Evolutionary conservation across 2,888 invertebrate species (phyloP).

Genomic region (Cryptocephalus primarius): DNA sequence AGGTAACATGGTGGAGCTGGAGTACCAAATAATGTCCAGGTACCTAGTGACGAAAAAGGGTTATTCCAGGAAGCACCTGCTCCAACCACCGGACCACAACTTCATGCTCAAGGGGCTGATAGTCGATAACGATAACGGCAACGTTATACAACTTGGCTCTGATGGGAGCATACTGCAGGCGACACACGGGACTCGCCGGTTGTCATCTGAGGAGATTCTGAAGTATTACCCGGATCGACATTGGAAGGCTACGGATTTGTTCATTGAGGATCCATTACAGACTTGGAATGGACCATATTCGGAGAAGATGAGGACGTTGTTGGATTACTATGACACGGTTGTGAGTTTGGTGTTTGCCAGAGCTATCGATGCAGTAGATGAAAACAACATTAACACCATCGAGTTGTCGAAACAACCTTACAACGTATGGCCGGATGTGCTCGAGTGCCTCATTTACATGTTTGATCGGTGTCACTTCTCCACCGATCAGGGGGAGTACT

Average conservation of each 20-base stretch:
- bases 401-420: slow-evolving; percentile 31
- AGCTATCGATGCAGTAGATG: slow-evolving; percentile 52
- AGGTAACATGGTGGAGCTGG: slow-evolving; percentile 48
- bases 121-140: slow-evolving; percentile 49
- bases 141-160: slow-evolving; percentile 49
- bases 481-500: slow-evolving; percentile 48
- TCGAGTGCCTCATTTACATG: slow-evolving; percentile 49
- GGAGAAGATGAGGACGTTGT: slow-evolving; percentile 47
- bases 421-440: slow-evolving; percentile 53
- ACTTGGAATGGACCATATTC: slow-evolving; percentile 54
- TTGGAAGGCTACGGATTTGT: slow-evolving; percentile 45
- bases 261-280: slow-evolving; percentile 42
- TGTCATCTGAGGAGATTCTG: slow-evolving; percentile 43
- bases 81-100: slow-evolving; percentile 44
- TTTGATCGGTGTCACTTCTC: slow-evolving; percentile 48
- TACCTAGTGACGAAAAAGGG: slow-evolving; percentile 50
- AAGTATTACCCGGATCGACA: slow-evolving; percentile 46
- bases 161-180: slow-evolving; percentile 53
- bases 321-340: slow-evolving; percentile 67
- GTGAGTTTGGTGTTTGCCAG: slow-evolving; percentile 54
- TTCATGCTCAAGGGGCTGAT: slow-evolving; percentile 63
- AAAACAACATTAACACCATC: slow-evolving; percentile 4
- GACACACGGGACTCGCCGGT: slow-evolving; percentile 52
- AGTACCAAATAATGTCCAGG: slow-evolving; percentile 48
- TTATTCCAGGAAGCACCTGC: slow-evolving; percentile 41